Percentiles rank a stretch among this genome's conserved stretches.
Conservation (phyloP, 1,140 invertebrate genomes). For the Drosophila orosa region DNA sequence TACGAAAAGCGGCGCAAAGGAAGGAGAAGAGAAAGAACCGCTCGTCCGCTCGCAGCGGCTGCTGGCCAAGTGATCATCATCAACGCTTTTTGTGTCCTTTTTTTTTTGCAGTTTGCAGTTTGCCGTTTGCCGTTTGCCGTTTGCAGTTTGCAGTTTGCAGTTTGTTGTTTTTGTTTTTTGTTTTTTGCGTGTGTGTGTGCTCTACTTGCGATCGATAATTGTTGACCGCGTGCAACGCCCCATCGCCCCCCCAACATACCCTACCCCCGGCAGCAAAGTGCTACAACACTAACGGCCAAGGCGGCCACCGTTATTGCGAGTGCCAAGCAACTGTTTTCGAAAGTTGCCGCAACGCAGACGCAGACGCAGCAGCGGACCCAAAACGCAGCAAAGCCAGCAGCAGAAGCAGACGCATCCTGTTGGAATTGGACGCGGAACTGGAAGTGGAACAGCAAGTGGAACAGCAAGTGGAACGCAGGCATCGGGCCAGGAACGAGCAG, state of each 20-base stretch:
- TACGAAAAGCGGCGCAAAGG: conserved; percentile 4
- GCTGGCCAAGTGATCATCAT: conserved; percentile 40
- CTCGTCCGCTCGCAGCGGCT: conserved; percentile 8
- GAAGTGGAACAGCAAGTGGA: conserved; percentile 45
- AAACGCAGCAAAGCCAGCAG: not conserved
- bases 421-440: conserved; percentile 58
- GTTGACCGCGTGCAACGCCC: conserved; percentile 45
- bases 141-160: conserved; percentile 26
- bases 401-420: conserved; percentile 51
- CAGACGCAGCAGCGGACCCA: not conserved
- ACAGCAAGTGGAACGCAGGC: conserved; percentile 28
- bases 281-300: conserved; percentile 28
- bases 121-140: conserved; percentile 23
- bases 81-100: conserved; percentile 39
- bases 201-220: conserved; percentile 54
- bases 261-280: conserved; percentile 17
- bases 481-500: conserved; percentile 41
- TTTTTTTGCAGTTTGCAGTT: conserved; percentile 22
- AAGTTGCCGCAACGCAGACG: conserved; percentile 67
- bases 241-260: not conserved
- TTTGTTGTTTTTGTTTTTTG: conserved; percentile 24
- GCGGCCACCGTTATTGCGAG: conserved; percentile 24
- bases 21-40: conserved; percentile 26
- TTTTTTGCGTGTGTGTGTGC: conserved; percentile 29
- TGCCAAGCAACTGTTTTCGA: conserved; percentile 72